These are phyloP conservation scores for Tyria jacobaeae DNA, from an alignment of 2,888 invertebrate species.

Conservation along the genomic window DNA sequence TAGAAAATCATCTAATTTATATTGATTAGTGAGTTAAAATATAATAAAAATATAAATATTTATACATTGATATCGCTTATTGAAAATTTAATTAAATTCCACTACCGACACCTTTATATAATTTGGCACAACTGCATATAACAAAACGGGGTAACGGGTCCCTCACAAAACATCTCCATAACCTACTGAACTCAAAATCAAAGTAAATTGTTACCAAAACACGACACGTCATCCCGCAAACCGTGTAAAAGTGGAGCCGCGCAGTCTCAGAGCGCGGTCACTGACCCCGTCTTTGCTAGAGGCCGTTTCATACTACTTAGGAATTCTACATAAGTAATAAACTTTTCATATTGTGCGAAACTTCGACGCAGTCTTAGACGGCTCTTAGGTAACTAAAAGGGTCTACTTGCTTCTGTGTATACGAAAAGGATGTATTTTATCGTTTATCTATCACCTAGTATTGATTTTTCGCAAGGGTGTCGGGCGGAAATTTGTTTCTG, in stretches of 20 bases:
- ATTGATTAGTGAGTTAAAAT: no score
- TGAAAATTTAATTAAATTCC: no score
- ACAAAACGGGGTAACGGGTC: neutral
- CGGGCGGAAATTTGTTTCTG: slow-evolving; percentile 22
- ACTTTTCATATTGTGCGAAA: slow-evolving; percentile 47
- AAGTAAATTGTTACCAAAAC: slow-evolving; percentile 24
- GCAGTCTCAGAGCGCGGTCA: slow-evolving; percentile 56
- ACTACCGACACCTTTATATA: no score
- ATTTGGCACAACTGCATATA: neutral
- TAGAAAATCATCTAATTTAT: no score
- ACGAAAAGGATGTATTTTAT: neutral
- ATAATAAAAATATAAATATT: no score
- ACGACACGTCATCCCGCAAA: slow-evolving; percentile 35
- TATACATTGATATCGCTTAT: no score
- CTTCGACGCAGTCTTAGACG: slow-evolving; percentile 25
- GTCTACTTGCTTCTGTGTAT: neutral
- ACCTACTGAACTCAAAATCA: slow-evolving; percentile 12
- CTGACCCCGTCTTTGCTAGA: slow-evolving; percentile 46
- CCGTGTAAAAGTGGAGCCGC: slow-evolving; percentile 43
- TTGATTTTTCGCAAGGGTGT: slow-evolving; percentile 44
- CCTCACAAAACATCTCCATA: slow-evolving; percentile 5
- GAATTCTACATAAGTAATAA: slow-evolving; percentile 44
- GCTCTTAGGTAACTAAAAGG: slow-evolving; percentile 10
- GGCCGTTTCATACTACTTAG: slow-evolving; percentile 47
- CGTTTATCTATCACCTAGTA: slow-evolving; percentile 29